A percentile compares a stretch with the other conserved stretches of the same genome.
Conservation (phyloP, 1,140 invertebrate species). For the Bombus confusus region DNA sequence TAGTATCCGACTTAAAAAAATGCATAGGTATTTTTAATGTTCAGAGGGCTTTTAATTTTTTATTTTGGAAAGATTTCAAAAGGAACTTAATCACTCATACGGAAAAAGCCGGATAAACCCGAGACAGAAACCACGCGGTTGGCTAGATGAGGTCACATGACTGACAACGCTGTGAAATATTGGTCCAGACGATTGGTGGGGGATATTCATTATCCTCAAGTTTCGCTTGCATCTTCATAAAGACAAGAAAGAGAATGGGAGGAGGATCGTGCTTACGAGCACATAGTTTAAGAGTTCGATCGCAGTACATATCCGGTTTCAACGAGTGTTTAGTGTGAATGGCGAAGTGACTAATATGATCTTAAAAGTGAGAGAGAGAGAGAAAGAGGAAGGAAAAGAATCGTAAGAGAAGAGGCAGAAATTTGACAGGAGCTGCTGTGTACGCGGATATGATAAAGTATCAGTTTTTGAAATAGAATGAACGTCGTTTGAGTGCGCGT, state of each 20-base stretch:
- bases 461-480: slow-evolving; percentile 10
- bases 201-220: slow-evolving; percentile 8
- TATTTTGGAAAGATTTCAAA: not conserved
- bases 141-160: not conserved
- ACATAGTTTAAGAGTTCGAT: slow-evolving; percentile 35
- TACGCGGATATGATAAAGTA: not conserved
- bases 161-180: not conserved
- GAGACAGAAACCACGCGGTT: not conserved
- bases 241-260: slow-evolving; percentile 18
- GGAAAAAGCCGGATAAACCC: not conserved
- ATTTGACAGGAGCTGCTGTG: not conserved
- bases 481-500: slow-evolving; percentile 29
- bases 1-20: not conserved
- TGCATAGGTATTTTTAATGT: not conserved
- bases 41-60: not conserved
- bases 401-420: not conserved
- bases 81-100: not conserved
- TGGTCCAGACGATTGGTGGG: slow-evolving; percentile 3
- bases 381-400: slow-evolving; percentile 1
- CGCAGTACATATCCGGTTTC: slow-evolving; percentile 34
- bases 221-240: slow-evolving; percentile 21
- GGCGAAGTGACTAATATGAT: not conserved
- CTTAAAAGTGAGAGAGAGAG: not conserved
- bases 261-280: slow-evolving; percentile 2
- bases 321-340: slow-evolving; percentile 26